Evolutionary conservation across 2,888 invertebrate species (phyloP).

Genomic region (Ashinkailepas kermadecensis): DNA sequence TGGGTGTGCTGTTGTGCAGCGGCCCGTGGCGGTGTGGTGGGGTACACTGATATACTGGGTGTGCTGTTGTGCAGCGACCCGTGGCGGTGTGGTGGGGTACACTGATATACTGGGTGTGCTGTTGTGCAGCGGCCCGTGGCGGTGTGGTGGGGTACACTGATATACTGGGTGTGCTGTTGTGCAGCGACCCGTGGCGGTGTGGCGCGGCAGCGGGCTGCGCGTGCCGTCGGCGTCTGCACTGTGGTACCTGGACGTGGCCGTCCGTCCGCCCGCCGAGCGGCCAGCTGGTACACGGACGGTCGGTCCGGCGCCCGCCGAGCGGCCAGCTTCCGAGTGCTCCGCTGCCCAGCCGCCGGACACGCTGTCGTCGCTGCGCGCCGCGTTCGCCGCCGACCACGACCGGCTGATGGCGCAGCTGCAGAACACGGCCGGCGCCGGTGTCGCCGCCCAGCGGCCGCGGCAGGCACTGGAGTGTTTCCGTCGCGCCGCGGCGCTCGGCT

Average conservation of each 20-base stretch:
- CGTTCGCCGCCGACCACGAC: not conserved
- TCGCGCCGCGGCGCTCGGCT: not conserved
- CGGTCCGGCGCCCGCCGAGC: no score
- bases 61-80: no score
- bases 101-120: no score
- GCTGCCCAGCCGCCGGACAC: not conserved
- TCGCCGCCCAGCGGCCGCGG: not conserved
- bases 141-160: no score
- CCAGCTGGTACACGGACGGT: not conserved
- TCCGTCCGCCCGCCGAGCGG: not conserved
- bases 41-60: no score
- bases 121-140: no score
- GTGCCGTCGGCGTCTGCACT: not conserved
- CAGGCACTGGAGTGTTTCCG: conserved; percentile 16
- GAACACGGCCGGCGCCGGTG: conserved; percentile 1
- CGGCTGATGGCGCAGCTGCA: not conserved
- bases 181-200: no score
- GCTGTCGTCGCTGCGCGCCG: not conserved
- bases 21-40: no score
- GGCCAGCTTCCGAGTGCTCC: not conserved
- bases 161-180: no score
- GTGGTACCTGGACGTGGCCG: not conserved
- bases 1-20: no score
- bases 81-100: no score
- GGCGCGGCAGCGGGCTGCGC: no score